Evolutionary conservation across 2,888 invertebrate genomes (phyloP).

Genomic region (Watsonalla binaria): DNA sequence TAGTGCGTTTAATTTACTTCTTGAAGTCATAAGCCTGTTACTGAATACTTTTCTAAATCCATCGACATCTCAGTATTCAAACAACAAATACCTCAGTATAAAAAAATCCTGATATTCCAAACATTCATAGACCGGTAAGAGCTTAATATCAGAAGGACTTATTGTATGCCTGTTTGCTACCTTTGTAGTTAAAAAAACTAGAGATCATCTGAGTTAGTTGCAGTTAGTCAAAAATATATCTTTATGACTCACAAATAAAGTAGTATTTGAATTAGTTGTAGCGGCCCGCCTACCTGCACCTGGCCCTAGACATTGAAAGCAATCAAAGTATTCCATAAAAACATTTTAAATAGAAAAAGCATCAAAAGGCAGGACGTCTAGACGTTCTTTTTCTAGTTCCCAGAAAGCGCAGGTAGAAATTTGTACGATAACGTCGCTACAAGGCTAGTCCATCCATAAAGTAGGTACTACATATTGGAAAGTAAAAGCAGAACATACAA

Average conservation of each 20-base stretch:
- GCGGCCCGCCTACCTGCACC: slow-evolving; percentile 61
- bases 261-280: slow-evolving; percentile 40
- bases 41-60: too few species aligned
- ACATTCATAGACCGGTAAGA: too few species aligned
- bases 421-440: slow-evolving; percentile 27
- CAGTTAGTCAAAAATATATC: slow-evolving; percentile 40
- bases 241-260: slow-evolving; percentile 49
- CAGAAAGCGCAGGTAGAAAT: slow-evolving; percentile 67
- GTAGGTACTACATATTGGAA: not conserved
- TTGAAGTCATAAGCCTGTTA: too few species aligned
- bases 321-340: slow-evolving; percentile 62
- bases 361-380: slow-evolving; percentile 73
- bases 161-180: slow-evolving; percentile 1
- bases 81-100: too few species aligned
- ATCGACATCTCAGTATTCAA: too few species aligned
- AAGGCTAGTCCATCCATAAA: not conserved
- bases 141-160: too few species aligned
- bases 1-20: too few species aligned
- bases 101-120: too few species aligned
- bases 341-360: slow-evolving; percentile 62
- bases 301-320: slow-evolving; percentile 62
- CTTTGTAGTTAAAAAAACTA: not conserved
- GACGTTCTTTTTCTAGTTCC: slow-evolving; percentile 62
- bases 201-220: not conserved
- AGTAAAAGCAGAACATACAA: not conserved